Evolutionary conservation across 2,113 vertebrate genomes (phyloP).

Genomic region (Centropus unirufus): DNA sequence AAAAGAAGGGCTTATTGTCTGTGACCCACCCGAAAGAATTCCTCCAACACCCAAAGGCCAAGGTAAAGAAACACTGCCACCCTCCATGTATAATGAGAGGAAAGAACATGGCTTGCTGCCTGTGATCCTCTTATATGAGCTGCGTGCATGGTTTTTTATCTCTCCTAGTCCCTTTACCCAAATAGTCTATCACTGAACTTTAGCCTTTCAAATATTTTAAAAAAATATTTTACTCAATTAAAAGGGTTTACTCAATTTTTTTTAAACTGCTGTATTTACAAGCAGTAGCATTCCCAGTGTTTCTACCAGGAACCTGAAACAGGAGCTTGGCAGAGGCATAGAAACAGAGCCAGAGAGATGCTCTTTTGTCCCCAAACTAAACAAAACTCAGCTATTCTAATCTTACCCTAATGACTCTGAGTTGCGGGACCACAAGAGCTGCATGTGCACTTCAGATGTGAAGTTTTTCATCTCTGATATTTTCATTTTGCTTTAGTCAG

Average conservation of each 20-base stretch:
- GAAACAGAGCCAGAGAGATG: not conserved
- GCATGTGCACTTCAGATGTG: not conserved
- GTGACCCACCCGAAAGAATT: constrained; percentile 63
- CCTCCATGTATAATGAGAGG: not conserved
- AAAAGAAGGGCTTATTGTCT: constrained; percentile 57
- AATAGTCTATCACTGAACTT: not conserved
- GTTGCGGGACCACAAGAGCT: not conserved
- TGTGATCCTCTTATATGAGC: not conserved
- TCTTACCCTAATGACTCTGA: not conserved
- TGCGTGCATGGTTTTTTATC: not conserved
- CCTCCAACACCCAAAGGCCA: constrained; percentile 71
- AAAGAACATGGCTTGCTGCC: not conserved
- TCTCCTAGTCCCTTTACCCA: not conserved
- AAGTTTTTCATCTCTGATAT: not conserved
- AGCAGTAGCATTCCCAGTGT: not conserved
- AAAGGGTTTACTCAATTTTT: not conserved
- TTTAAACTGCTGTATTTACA: not conserved
- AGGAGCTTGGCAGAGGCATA: not conserved
- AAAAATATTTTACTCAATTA: no score
- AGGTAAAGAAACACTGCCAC: constrained; percentile 65
- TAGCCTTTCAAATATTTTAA: not conserved
- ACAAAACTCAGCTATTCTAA: not conserved
- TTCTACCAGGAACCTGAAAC: not conserved
- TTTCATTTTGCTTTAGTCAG: not conserved
- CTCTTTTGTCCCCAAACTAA: not conserved